These are phyloP conservation scores for Brachyistius frenatus DNA, from an alignment of 2,113 vertebrate species.

Conservation along the genomic window DNA sequence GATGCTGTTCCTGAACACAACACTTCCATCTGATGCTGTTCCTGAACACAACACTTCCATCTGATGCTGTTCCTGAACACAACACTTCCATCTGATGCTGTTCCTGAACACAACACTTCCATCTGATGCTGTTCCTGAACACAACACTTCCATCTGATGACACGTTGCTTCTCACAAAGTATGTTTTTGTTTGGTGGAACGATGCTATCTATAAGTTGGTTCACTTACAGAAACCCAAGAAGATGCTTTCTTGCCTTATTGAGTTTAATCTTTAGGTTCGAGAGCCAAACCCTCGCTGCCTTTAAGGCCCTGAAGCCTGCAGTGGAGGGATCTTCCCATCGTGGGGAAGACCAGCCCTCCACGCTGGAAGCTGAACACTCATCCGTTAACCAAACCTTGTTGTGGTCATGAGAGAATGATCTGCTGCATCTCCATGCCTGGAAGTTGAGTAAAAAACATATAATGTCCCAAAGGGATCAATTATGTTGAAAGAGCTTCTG, in stretches of 20 bases:
- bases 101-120: too few species aligned
- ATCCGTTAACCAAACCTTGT: slow-evolving; percentile 44
- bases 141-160: too few species aligned
- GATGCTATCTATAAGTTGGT: too few species aligned
- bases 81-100: too few species aligned
- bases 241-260: background rate
- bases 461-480: background rate
- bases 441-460: background rate
- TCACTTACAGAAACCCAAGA: too few species aligned
- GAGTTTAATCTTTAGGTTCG: background rate
- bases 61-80: too few species aligned
- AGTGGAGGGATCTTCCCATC: slow-evolving; percentile 5
- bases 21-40: too few species aligned
- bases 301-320: slow-evolving; percentile 50
- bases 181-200: too few species aligned
- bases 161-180: too few species aligned
- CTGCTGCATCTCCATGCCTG: background rate
- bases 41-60: too few species aligned
- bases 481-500: background rate
- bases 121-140: too few species aligned
- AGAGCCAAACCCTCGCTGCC: background rate
- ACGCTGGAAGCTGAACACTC: slow-evolving; percentile 25
- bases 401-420: background rate
- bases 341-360: slow-evolving; percentile 10
- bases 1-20: too few species aligned